Percentiles rank a stretch among this genome's conserved stretches.
These are phyloP conservation scores for Anagyrus pseudococci DNA, from an alignment of 2,888 invertebrate species.

Conservation along the genomic window DNA sequence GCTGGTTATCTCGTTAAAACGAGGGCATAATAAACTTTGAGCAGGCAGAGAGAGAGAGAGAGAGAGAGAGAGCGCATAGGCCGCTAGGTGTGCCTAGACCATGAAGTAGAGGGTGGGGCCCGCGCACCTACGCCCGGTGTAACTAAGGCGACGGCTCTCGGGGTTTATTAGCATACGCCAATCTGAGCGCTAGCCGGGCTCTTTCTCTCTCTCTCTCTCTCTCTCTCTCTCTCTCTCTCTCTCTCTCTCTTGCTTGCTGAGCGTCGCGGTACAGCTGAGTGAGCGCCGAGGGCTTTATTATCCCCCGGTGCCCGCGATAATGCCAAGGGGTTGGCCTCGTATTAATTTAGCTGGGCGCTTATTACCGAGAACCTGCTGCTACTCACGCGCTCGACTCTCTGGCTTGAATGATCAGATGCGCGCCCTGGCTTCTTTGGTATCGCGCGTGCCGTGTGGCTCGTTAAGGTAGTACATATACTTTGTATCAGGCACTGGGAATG, in stretches of 20 bases:
- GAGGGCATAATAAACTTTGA: constrained; percentile 33
- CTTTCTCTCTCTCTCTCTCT: constrained; percentile 49
- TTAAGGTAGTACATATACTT: no score
- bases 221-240: constrained; percentile 46
- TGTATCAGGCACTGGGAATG: no score
- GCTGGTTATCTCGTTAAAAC: no score
- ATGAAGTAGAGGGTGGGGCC: constrained; percentile 7
- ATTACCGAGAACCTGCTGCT: no score
- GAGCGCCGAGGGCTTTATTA: constrained; percentile 59
- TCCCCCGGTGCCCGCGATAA: constrained; percentile 48
- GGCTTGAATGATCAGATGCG: no score
- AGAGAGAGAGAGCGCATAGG: no score
- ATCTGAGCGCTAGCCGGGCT: constrained; percentile 46
- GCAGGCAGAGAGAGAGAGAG: no score
- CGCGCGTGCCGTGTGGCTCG: no score
- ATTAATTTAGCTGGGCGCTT: no score
- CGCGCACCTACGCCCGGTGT: constrained; percentile 43
- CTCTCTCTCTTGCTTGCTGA: constrained; percentile 39
- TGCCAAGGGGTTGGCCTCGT: constrained; percentile 10
- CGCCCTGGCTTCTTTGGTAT: no score
- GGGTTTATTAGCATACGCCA: constrained; percentile 59
- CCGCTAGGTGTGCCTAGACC: no score
- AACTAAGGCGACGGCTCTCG: constrained; percentile 53
- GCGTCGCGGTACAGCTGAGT: constrained; percentile 55
- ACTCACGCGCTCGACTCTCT: no score